Percentiles rank a stretch among this genome's conserved stretches.
These are phyloP conservation scores for Eristalinus sepulchralis DNA, from an alignment of 2,888 invertebrate genomes.

Conservation along the genomic window DNA sequence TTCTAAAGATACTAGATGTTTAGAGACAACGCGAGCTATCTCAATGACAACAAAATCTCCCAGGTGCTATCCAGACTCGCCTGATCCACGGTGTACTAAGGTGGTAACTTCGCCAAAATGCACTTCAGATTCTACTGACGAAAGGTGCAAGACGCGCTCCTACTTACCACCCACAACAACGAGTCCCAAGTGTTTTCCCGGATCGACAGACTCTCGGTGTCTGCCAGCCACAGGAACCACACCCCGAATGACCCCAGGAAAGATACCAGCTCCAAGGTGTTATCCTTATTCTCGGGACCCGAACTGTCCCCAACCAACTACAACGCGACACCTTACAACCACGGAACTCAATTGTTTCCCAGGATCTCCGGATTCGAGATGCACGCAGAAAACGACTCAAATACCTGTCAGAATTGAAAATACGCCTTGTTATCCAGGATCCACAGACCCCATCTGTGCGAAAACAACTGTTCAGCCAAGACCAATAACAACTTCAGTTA, in stretches of 20 bases:
- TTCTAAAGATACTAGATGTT: slow-evolving; percentile 75
- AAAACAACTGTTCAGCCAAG: slow-evolving; percentile 60
- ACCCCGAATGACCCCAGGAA: neutral
- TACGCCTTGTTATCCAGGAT: slow-evolving; percentile 76
- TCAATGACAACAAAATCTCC: slow-evolving; percentile 50
- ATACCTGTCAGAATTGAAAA: neutral
- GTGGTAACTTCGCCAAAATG: slow-evolving; percentile 70
- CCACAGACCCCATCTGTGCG: slow-evolving; percentile 76
- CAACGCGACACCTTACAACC: slow-evolving; percentile 37
- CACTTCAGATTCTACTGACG: slow-evolving; percentile 77
- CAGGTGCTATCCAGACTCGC: slow-evolving; percentile 74
- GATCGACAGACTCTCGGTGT: slow-evolving; percentile 75
- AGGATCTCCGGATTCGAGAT: slow-evolving; percentile 73
- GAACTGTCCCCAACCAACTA: neutral
- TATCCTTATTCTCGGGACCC: neutral
- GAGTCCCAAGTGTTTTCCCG: neutral
- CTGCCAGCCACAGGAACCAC: slow-evolving; percentile 69
- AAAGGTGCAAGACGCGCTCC: slow-evolving; percentile 60
- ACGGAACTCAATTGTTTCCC: slow-evolving; percentile 74
- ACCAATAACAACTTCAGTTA: slow-evolving; percentile 31
- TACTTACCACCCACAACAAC: slow-evolving; percentile 64
- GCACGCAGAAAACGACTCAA: slow-evolving; percentile 3
- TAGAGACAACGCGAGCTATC: slow-evolving; percentile 72
- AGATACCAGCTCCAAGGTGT: neutral
- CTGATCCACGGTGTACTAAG: slow-evolving; percentile 57